Evolutionary conservation across 2,888 invertebrate genomes (phyloP), one percentile per base, ranked within the genome.

Genomic region (Pardosa pseudoannulata): DNA sequence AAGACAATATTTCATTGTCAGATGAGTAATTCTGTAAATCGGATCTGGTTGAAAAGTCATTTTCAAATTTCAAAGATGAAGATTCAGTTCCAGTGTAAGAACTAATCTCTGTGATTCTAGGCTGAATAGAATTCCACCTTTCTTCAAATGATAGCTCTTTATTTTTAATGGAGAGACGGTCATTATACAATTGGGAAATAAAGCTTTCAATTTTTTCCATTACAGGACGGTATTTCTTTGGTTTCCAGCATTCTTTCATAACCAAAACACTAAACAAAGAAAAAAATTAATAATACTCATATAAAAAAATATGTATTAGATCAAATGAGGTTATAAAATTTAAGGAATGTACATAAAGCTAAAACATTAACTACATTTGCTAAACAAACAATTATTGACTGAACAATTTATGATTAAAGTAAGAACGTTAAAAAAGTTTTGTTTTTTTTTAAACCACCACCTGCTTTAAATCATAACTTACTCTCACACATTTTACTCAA

Each of bases 241-340:
- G 91, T 39, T 91, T 90, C 95, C 95, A 95, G 91, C 95, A 95
- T 75, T 94, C 92, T 90, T 94, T 94, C 94, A 95, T 95, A 88
- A 95, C 92, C 91, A 94, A 94, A 91, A 94, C 94, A 90, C 95
- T 95, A 91, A 9, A 89, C 82, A 46, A 50, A 41, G 68, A 75
- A 56, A 32, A 46, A 39, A 36, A 36, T 36, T n/a, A n/a, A n/a
- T n/a, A n/a, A n/a, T n/a, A n/a, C n/a, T n/a, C n/a, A n/a, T n/a
- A n/a, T n/a, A n/a, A n/a, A n/a, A n/a, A n/a, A n/a, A n/a, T n/a
- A n/a, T n/a, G n/a, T n/a, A n/a, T n/a, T n/a, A n/a, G n/a, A n/a
- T n/a, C n/a, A n/a, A n/a, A n/a, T n/a, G n/a, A n/a, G n/a, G n/a
- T n/a, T n/a, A n/a, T n/a, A n/a, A n/a, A n/a, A n/a, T n/a, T n/a